Evolutionary conservation across 2,113 vertebrate genomes (phyloP).

Genomic region (Collichthys lucidus): DNA sequence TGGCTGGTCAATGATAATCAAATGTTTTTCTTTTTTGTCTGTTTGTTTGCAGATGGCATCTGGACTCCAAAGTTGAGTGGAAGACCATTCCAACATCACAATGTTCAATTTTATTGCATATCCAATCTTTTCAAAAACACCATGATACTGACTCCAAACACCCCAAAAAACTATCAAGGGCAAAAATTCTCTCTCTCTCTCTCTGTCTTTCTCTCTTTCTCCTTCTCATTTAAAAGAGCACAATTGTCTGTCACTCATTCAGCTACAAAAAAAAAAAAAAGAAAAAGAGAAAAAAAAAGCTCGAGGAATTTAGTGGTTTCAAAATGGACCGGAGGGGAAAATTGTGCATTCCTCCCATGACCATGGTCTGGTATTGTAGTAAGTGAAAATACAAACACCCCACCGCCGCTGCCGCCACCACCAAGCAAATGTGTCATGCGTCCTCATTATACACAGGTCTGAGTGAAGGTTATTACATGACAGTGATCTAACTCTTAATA

Average conservation of each 20-base stretch:
- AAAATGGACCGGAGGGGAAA: conserved; percentile 83
- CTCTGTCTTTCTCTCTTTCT: conserved; percentile 28
- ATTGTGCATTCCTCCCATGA: conserved; percentile 92
- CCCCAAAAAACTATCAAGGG: conserved; percentile 90
- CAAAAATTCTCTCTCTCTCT: conserved; percentile 83
- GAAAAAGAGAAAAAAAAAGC: conserved; percentile 32
- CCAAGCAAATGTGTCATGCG: conserved; percentile 81
- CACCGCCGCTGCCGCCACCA: conserved; percentile 26
- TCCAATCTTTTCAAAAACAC: conserved; percentile 91
- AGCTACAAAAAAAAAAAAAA: conserved; percentile 48
- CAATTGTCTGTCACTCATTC: conserved; percentile 90
- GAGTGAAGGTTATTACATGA: conserved; percentile 85
- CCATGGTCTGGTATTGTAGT: conserved; percentile 87
- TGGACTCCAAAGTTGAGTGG: conserved; percentile 90
- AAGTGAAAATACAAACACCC: conserved; percentile 85
- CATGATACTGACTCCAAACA: conserved; percentile 92
- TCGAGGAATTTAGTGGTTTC: conserved; percentile 89
- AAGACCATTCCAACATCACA: conserved; percentile 93
- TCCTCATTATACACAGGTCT: conserved; percentile 80
- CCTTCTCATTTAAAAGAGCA: conserved; percentile 93
- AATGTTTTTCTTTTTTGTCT: neutral
- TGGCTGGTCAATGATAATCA: neutral
- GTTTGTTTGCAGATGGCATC: conserved; percentile 74
- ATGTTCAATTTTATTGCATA: conserved; percentile 94
- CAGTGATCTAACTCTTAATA: conserved; percentile 84